Conservation (phyloP, 2,888 invertebrate genomes). For the Agrotis exclamationis region DNA sequence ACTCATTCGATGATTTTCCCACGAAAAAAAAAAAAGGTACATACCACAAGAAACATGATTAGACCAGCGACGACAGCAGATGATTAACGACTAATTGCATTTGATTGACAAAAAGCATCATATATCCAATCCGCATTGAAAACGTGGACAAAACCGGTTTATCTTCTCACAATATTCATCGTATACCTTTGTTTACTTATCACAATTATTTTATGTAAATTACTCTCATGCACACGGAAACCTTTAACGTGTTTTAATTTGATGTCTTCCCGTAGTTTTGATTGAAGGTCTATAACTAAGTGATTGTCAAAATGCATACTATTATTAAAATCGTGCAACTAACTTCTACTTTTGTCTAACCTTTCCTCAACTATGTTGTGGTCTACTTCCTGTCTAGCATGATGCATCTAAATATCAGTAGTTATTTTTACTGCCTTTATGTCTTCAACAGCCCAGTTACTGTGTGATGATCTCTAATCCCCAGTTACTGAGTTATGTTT, state of each 20-base stretch:
- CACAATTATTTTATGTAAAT: slow-evolving; percentile 2
- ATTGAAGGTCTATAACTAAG: slow-evolving; percentile 8
- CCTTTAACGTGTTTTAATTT: too few relatives aligned
- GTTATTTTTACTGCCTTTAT: too few relatives aligned
- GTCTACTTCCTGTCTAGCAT: too few relatives aligned
- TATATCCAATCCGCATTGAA: neutral
- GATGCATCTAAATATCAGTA: too few relatives aligned
- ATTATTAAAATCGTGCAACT: neutral
- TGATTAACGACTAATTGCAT: neutral
- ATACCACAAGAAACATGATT: too few relatives aligned
- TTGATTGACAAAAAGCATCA: neutral
- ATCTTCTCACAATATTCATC: slow-evolving; percentile 8
- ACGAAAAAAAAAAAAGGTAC: too few relatives aligned
- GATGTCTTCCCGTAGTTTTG: slow-evolving; percentile 5
- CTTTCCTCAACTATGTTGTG: too few relatives aligned
- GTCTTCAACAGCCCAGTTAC: too few relatives aligned
- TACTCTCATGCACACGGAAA: slow-evolving; percentile 13
- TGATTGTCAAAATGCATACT: neutral
- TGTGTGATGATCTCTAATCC: too few relatives aligned
- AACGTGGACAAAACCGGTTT: slow-evolving; percentile 17
- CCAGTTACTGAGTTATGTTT: too few relatives aligned
- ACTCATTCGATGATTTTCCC: too few relatives aligned
- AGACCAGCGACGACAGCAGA: neutral
- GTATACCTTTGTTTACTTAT: slow-evolving; percentile 1
- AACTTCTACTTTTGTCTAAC: too few relatives aligned